Base-by-base conservation (phyloP, 2,797 vertebrate species). In the Clarias platycephalus region DNA sequence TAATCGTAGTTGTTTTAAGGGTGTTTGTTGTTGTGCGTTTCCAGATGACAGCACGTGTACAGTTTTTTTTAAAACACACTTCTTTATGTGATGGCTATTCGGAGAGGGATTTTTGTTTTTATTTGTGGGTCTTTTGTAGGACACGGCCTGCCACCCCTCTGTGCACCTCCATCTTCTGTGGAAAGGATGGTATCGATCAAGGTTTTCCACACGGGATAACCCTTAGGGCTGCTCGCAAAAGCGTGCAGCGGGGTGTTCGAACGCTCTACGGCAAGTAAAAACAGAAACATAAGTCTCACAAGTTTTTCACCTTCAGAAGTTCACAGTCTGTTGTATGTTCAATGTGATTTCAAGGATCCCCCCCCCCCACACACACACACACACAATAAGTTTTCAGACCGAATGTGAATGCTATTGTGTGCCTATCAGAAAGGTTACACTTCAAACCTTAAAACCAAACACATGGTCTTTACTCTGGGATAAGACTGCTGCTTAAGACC, bases 131-230 rank as follows among this genome's bases (percentile, higher is more conserved):
- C 72, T 75, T 10, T 82, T 66, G 37, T 63, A 53, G 83, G 68
- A 60, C 77, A 60, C 70, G 60, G 72, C 40, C 67, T 64, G 22
- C 82, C 60, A 37, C 58, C 66, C 22, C 15, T 64, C 24, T 66
- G 44, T 77, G 60, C 80, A 75, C 28, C 55, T 80, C 63, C 77
- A 49, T 84, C 83, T 79, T 71, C n/a, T 84, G 68, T 49, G 58
- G 63, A 81, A 75, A 75, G 72, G 68, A 80, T 82, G 83, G 66
- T 79, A 82, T 85, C 55, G 55, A 84, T 85, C 81, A 82, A 68
- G 84, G 76, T 86, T 78, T 87, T 66, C 76, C 78, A 82, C 72
- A 85, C 74, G 84, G 66, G 60, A 84, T 80, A 63, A n/a, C 63
- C 86, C 81, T 80, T 22, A 26, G 85, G 87, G 74, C 58, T 85